phyloP scores from a whole-genome alignment of 2,888 invertebrate genomes.

The Limnephilus rhombicus region DNA sequence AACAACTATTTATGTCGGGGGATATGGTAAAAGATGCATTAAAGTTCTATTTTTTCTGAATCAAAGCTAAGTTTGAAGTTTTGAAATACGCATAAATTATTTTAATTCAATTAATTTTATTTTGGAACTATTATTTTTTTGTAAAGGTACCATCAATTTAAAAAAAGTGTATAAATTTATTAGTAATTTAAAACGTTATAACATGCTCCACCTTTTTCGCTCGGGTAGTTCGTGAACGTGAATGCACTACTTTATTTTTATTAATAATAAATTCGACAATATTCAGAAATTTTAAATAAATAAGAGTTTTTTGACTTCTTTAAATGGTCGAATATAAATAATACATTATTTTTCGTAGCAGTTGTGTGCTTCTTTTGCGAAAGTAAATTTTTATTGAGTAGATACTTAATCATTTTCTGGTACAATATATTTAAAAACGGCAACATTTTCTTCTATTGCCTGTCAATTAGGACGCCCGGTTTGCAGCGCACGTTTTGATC shows the following conservation, averaged over 20 bases:
- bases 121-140: no score
- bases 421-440: background rate
- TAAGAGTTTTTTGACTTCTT: background rate
- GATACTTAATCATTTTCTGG: background rate
- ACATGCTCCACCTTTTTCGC: background rate
- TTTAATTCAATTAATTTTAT: no score
- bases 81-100: no score
- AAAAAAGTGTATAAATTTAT: no score
- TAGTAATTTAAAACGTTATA: no score
- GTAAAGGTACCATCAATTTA: no score
- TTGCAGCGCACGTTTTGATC: conserved; percentile 56
- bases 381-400: background rate
- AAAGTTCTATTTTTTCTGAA: no score
- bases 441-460: conserved; percentile 38
- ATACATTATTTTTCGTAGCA: background rate
- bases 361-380: background rate
- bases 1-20: no score
- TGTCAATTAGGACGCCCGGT: conserved; percentile 58
- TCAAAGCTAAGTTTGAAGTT: no score
- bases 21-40: no score
- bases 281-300: background rate
- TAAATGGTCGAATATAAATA: background rate
- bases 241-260: background rate
- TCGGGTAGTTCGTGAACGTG: background rate
- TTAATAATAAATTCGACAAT: background rate